Conservation (phyloP, 2,888 invertebrate species). For the Strigamia transsilvanica region DNA sequence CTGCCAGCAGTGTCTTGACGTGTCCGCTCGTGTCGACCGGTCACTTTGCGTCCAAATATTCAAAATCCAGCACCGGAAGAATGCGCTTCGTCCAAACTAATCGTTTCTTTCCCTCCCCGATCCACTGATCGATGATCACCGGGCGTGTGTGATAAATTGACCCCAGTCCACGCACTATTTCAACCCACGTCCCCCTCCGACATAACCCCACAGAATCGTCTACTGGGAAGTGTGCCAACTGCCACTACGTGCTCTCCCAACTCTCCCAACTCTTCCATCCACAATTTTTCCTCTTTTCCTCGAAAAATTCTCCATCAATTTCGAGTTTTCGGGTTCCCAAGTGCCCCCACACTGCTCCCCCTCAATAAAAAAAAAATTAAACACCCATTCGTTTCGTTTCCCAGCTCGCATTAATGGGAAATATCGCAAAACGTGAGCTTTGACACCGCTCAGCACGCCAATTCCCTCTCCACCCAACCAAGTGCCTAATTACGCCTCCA, state of each 20-base stretch:
- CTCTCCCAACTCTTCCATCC: background rate
- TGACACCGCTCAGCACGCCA: constrained; percentile 31
- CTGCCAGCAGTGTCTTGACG: background rate
- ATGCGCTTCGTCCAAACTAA: background rate
- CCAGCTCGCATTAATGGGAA: constrained; percentile 4
- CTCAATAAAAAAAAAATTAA: constrained; percentile 4
- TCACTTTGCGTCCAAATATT: background rate
- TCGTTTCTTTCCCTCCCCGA: background rate
- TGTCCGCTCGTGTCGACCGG: background rate
- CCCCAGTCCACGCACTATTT: constrained; percentile 10
- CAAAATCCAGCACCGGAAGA: background rate
- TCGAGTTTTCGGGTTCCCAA: background rate
- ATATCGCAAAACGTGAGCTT: background rate
- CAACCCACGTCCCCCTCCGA: background rate
- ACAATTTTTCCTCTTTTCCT: background rate
- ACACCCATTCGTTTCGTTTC: background rate
- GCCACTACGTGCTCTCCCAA: background rate
- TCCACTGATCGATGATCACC: constrained; percentile 24
- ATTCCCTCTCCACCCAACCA: background rate
- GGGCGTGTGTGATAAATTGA: constrained; percentile 49
- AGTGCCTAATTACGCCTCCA: constrained; percentile 44
- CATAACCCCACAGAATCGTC: background rate
- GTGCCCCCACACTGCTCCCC: background rate
- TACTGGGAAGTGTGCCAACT: constrained; percentile 42
- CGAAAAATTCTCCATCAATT: background rate